Evolutionary conservation across 2,888 invertebrate genomes (phyloP).

Genomic region (Zygogramma bicolorata): DNA sequence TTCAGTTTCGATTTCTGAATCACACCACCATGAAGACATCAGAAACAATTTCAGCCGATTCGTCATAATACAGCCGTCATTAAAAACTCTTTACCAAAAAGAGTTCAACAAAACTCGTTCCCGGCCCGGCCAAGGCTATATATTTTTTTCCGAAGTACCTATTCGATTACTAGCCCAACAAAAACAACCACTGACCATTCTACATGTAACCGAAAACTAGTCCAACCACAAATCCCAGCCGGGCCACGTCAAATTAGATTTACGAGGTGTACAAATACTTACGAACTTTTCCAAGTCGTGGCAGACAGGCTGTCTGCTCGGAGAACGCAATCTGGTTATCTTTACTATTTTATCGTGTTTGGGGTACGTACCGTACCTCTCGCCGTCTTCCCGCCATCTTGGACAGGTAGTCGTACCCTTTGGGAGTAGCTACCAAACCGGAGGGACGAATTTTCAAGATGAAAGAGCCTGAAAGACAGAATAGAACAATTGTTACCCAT

Average conservation of each 20-base stretch:
- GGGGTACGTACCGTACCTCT: conserved; percentile 3
- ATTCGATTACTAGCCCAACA: not conserved
- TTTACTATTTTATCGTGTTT: conserved; percentile 15
- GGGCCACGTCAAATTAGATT: conserved; percentile 3
- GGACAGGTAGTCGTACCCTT: conserved; percentile 3
- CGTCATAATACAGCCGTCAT: no score
- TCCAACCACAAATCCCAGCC: conserved; percentile 9
- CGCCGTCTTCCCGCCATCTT: not conserved
- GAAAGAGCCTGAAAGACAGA: no score
- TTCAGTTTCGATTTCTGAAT: no score
- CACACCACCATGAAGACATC: no score
- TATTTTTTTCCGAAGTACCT: not conserved
- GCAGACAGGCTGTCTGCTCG: conserved; percentile 40
- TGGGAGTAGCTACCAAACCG: not conserved
- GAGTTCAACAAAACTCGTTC: no score
- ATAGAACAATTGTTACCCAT: no score
- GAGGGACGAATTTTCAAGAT: not conserved
- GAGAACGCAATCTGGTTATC: not conserved
- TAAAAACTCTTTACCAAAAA: no score
- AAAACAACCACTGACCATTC: not conserved
- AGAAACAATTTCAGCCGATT: no score
- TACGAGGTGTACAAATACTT: conserved; percentile 12
- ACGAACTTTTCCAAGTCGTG: not conserved
- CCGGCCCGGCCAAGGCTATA: no score
- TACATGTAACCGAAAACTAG: conserved; percentile 7